phyloP scores from a whole-genome alignment of 2,113 vertebrate genomes.

The Caranx ignobilis region DNA sequence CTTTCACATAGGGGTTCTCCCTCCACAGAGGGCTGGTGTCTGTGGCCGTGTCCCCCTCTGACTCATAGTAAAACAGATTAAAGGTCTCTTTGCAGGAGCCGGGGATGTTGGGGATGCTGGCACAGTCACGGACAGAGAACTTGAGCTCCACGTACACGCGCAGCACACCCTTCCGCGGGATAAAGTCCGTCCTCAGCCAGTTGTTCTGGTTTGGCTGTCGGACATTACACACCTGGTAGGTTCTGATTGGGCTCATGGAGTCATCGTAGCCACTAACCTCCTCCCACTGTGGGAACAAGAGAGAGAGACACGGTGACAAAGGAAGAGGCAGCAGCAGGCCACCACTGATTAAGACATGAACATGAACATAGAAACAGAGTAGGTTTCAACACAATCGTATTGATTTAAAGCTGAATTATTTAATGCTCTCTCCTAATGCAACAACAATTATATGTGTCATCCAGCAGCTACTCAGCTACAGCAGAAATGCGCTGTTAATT shows the following conservation, averaged over 20 bases:
- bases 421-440: constrained; percentile 9
- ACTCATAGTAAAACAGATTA: constrained; percentile 98
- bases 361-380: not conserved
- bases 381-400: not conserved
- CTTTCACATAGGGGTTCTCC: constrained; percentile 98
- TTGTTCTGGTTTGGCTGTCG: constrained; percentile 96
- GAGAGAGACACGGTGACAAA: constrained; percentile 31
- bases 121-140: constrained; percentile 97
- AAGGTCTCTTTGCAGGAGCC: constrained; percentile 99
- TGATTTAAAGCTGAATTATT: constrained; percentile 13
- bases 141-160: constrained; percentile 98
- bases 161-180: constrained; percentile 91
- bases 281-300: constrained; percentile 91
- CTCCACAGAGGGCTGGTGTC: constrained; percentile 94
- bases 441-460: constrained; percentile 2
- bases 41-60: constrained; percentile 92
- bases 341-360: not conserved
- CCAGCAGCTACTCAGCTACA: constrained; percentile 18
- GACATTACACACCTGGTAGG: constrained; percentile 98
- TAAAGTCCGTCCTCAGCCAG: constrained; percentile 97
- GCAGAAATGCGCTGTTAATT: constrained; percentile 51
- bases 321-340: not conserved
- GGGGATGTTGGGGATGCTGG: constrained; percentile 97
- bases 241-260: constrained; percentile 98
- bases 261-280: constrained; percentile 98